Conservation (phyloP, 2,797 vertebrate genomes). For the Pangasius sanitwongsei region DNA sequence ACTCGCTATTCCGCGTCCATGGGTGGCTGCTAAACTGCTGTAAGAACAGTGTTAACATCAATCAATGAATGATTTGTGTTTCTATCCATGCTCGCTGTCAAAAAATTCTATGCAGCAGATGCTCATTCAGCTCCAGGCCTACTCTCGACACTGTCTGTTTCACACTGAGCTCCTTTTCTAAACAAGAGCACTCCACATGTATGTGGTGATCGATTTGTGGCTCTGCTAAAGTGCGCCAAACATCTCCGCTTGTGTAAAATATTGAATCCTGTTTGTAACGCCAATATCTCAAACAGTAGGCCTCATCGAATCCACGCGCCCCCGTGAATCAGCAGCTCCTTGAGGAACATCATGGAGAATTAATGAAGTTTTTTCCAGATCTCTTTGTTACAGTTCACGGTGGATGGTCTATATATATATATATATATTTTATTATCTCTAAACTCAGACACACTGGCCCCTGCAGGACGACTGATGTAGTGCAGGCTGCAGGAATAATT, state of each 20-base stretch:
- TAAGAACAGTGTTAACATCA: conserved; percentile 15
- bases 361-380: not conserved
- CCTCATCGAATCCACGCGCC: not conserved
- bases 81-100: not conserved
- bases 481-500: conserved; percentile 23
- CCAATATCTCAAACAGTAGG: conserved; percentile 21
- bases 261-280: conserved; percentile 47
- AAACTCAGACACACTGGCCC: not conserved
- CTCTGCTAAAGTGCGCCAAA: conserved; percentile 54
- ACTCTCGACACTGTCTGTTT: conserved; percentile 36
- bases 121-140: not conserved
- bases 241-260: conserved; percentile 45
- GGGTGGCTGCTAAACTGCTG: conserved; percentile 14
- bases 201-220: conserved; percentile 58
- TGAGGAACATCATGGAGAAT: conserved; percentile 14
- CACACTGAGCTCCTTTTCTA: conserved; percentile 43
- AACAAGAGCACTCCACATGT: conserved; percentile 39
- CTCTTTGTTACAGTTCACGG: not conserved
- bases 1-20: conserved; percentile 15
- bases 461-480: conserved; percentile 12
- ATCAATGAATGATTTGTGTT: conserved; percentile 46
- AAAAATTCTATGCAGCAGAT: not conserved
- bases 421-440: not conserved
- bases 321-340: not conserved
- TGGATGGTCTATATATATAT: not conserved